Percentiles rank a stretch among this genome's conserved stretches.
phyloP scores from a whole-genome alignment of 2,797 vertebrate species.

The Gadopsis bispinosus region DNA sequence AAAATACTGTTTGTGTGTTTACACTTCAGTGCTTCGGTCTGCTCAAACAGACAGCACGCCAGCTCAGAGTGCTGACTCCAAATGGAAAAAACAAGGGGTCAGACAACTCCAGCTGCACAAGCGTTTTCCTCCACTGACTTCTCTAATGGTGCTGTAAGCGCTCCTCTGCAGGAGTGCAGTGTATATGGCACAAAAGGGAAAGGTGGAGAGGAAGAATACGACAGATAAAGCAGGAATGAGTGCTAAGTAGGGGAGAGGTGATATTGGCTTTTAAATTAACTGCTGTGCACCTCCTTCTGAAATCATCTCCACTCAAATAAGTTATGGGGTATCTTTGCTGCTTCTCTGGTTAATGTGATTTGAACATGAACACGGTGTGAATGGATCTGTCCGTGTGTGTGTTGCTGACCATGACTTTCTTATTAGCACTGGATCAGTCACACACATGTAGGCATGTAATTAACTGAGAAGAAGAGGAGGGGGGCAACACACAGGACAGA shows the following conservation, averaged over 20 bases:
- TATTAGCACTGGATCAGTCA: constrained; percentile 78
- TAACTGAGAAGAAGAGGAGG: constrained; percentile 61
- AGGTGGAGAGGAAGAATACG: constrained; percentile 17
- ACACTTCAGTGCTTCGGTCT: constrained; percentile 72
- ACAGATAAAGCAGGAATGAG: constrained; percentile 38
- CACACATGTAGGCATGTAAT: constrained; percentile 79
- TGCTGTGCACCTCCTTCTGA: constrained; percentile 34
- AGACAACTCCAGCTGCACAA: constrained; percentile 46
- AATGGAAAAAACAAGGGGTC: constrained; percentile 75
- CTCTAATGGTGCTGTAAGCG: constrained; percentile 50
- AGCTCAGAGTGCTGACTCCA: constrained; percentile 65
- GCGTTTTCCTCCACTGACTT: constrained; percentile 55
- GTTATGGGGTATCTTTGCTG: constrained; percentile 26
- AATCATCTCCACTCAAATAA: constrained; percentile 44
- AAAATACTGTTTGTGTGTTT: constrained; percentile 79
- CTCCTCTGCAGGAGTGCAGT: constrained; percentile 32
- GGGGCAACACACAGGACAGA: neutral
- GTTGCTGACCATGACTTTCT: constrained; percentile 69
- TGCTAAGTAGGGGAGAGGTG: constrained; percentile 57
- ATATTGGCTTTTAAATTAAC: constrained; percentile 55
- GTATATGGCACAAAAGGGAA: constrained; percentile 37
- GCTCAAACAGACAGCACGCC: constrained; percentile 60
- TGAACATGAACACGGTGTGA: constrained; percentile 42
- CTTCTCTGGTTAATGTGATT: constrained; percentile 52
- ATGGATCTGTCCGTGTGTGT: constrained; percentile 29